These are phyloP conservation scores for Chloropsis cyanopogon DNA, from an alignment of 2,113 vertebrate species.

Conservation along the genomic window DNA sequence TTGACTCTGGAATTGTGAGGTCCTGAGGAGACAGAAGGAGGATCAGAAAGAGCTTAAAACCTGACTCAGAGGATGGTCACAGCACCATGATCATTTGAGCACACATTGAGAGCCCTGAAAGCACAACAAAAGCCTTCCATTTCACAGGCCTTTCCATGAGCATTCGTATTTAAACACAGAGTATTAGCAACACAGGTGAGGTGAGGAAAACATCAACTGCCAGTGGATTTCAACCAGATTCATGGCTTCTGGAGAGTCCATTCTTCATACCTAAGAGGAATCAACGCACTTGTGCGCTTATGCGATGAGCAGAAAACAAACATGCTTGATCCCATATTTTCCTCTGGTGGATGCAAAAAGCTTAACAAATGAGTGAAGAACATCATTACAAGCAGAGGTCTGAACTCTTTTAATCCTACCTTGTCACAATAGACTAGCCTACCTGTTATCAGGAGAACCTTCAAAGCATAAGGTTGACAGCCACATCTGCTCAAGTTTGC, in stretches of 20 bases:
- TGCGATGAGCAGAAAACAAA: neutral
- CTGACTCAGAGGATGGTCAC: neutral
- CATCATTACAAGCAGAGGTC: neutral
- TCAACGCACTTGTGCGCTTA: neutral
- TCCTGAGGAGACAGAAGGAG: conserved; percentile 80
- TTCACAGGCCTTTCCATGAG: neutral
- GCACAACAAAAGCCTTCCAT: neutral
- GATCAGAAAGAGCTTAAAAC: conserved; percentile 13
- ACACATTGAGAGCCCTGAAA: neutral
- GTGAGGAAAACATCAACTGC: neutral
- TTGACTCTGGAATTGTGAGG: conserved; percentile 92
- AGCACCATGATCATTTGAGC: neutral
- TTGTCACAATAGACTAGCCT: neutral
- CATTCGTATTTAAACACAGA: neutral
- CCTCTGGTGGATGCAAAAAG: neutral
- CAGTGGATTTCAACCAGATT: neutral
- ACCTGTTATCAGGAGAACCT: neutral
- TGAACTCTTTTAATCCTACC: neutral
- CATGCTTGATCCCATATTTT: neutral
- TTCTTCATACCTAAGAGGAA: neutral
- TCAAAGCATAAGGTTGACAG: neutral
- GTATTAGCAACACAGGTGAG: neutral
- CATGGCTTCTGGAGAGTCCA: neutral
- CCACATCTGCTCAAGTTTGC: neutral
- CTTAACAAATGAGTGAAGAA: neutral